Conservation (phyloP, 2,113 vertebrate genomes). For the Hippocampus mohnikei region DNA sequence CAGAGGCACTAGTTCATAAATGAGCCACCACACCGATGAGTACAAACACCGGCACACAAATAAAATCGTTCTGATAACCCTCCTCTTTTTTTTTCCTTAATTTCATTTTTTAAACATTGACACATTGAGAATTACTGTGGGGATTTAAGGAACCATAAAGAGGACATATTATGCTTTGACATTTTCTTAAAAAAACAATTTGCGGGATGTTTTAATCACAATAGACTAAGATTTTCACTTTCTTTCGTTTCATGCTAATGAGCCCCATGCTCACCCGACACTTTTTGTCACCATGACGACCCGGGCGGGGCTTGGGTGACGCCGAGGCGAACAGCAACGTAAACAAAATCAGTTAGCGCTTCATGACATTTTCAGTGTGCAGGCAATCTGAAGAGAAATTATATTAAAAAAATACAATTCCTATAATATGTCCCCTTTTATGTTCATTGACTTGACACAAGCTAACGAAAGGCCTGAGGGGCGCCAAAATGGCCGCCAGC, state of each 20-base stretch:
- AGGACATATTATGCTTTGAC: background rate
- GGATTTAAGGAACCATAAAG: background rate
- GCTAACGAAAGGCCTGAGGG: background rate
- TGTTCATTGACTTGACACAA: conserved; percentile 13
- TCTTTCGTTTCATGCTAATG: background rate
- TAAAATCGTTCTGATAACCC: conserved; percentile 22
- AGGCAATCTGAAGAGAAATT: background rate
- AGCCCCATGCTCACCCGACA: background rate
- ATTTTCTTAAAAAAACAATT: background rate
- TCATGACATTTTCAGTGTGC: too few species aligned
- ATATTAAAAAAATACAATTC: background rate
- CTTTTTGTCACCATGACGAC: too few species aligned
- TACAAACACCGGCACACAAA: conserved; percentile 37
- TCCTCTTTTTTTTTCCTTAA: background rate
- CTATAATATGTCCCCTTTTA: background rate
- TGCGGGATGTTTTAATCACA: too few species aligned
- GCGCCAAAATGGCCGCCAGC: background rate
- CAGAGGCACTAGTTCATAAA: conserved; percentile 86
- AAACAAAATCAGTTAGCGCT: too few species aligned
- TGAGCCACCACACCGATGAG: conserved; percentile 46
- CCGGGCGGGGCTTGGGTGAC: too few species aligned
- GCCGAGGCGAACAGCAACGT: too few species aligned
- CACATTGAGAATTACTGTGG: conserved; percentile 13
- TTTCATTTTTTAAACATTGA: conserved; percentile 14
- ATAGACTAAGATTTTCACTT: too few species aligned